Evolutionary conservation across 2,113 vertebrate species (phyloP), one percentile per base, ranked within the genome.

Genomic region (Struthidea cinerea): DNA sequence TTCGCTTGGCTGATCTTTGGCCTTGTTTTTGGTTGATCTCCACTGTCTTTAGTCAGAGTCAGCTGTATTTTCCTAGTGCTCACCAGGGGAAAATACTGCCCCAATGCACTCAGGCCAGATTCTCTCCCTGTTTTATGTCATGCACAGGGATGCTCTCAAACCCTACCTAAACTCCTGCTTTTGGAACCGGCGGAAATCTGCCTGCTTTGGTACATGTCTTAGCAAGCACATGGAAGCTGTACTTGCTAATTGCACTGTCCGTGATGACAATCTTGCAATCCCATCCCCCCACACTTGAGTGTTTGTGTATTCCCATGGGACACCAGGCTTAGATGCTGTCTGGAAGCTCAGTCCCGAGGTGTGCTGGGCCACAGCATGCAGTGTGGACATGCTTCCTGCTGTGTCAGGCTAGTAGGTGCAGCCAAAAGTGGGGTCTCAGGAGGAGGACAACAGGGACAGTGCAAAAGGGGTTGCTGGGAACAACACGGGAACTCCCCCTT

Each of bases 281-380:
- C 17, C 0, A 3, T 18, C 4, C 22, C 20, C 18, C 9, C 0
- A 2, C 6, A 26, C 19, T 6, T 3, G 53, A 44, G 33, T 16
- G 18, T 60, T 27, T 24, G 13, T 37, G 33, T 5, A 20, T 50
- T 60, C 33, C 68, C 39, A 4, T 0, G 7, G 60, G 59, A 18
- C n/a, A 22, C 6, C 1, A 1, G 9, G 35, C 53, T 57, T 10
- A 4, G 61, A 4, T n/a, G 46, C 27, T 49, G 47, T n/a, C 22
- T 0, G 1, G 61, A 39, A 3, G 1, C 55, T 65, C 50, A 4
- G 47, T 65, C 16, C 24, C 0, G 0, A 46, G 24, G 19, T 11
- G 21, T 14, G n/a, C 50, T 18, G 64, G 55, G 39, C 17, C 1
- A 1, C 0, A 7, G 28, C 33, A 6, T 2, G 5, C 23, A 52